Evolutionary conservation across 2,888 invertebrate genomes (phyloP), one percentile per base, ranked within the genome.

Genomic region (Agapostemon virescens): DNA sequence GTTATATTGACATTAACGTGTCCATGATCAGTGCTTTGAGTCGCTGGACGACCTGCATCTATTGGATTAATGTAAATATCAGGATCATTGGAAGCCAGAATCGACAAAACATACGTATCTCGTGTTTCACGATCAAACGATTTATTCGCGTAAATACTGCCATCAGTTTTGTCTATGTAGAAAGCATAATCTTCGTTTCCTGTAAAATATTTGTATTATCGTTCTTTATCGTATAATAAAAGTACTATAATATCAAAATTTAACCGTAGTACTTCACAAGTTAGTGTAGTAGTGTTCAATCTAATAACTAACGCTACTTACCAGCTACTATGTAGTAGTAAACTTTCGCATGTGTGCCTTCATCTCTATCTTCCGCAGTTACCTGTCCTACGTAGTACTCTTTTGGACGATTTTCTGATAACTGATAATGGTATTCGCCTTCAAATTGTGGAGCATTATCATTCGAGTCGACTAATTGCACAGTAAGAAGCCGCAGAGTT

Each of bases 41-140:
- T 76, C 42, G 83, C 74, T 2, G 84, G 77, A 23, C 90, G 89
- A 63, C 87, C 86, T 15, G 83, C 85, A 55, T 86, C 94, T 91
- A 78, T 93, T 84, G 72, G 93, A 90, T 87, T 93, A 92, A 95
- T 93, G 86, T 96, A 96, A 70, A 96, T 93, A 87, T 97, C 95
- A 0, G 97, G 95, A 90, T 97, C 96, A 89, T 97, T 98, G 85
- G 97, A 97, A 0, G 98, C 98, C 90, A 97, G 95, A 69, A 98
- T 94, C 63, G 96, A 95, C 55, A 98, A 93, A 3, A 95, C 93
- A 90, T 97, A 98, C 17, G 95, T 95, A 61, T 96, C 95, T 74
- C 95, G 95, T 69, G 94, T 94, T 93, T 98, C 98, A 78, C 97
- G 95, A 92, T 98, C 98, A 85, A 98, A 95, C 3, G 96, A 95